phyloP scores from a whole-genome alignment of 2,888 invertebrate species.

The Ennomos fuscantarius region DNA sequence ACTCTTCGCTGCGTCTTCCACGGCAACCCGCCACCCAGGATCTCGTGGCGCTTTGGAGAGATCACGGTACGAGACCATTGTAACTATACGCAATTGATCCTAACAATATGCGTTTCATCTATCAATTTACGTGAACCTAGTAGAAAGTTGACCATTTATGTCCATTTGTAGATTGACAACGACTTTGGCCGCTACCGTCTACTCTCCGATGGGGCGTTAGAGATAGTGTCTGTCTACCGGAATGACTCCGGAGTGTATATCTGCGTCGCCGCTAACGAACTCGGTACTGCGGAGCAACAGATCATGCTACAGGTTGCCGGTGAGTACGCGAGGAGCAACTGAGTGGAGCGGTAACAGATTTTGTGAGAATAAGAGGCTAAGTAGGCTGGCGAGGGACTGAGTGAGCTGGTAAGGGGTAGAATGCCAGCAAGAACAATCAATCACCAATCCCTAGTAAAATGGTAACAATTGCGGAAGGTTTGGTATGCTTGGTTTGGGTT shows the following conservation, averaged over 20 bases:
- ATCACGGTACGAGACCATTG: conserved; percentile 76
- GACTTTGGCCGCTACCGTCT: conserved; percentile 90
- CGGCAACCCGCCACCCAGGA: conserved; percentile 91
- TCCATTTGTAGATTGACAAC: conserved; percentile 87
- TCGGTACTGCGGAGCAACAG: conserved; percentile 89
- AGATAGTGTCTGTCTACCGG: conserved; percentile 92
- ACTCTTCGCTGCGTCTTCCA: conserved; percentile 90
- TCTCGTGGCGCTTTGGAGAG: conserved; percentile 91
- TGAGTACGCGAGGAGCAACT: conserved; percentile 69
- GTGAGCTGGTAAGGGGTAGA: no score
- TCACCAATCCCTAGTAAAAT: no score
- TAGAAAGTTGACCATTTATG: background rate
- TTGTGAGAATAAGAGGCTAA: no score
- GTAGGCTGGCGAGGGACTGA: no score
- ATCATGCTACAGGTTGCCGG: conserved; percentile 90
- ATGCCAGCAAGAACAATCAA: no score
- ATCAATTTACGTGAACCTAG: background rate
- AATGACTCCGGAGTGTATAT: conserved; percentile 94
- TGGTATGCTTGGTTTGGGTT: conserved; percentile 19
- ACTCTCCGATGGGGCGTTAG: conserved; percentile 89
- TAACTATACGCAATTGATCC: no score
- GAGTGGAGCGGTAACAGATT: background rate
- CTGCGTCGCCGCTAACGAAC: conserved; percentile 93
- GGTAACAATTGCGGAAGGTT: background rate
- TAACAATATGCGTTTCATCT: conserved; percentile 78